Percentiles rank a stretch among this genome's conserved stretches.
Conservation (phyloP, 2,113 vertebrate genomes). For the Malurus cyaneus region DNA sequence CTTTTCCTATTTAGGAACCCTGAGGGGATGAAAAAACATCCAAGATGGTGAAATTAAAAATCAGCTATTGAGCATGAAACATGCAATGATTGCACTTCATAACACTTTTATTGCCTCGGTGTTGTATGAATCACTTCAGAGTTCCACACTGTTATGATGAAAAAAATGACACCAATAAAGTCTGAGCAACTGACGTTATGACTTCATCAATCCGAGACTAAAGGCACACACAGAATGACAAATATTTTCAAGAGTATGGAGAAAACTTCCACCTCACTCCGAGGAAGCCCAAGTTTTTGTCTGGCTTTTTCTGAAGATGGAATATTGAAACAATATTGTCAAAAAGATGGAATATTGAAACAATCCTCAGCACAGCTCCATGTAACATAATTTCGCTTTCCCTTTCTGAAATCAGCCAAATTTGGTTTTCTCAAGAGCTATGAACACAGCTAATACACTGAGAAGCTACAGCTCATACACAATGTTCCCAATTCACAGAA, state of each 20-base stretch:
- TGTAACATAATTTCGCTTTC: not conserved
- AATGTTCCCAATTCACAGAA: not conserved
- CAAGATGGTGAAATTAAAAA: conserved; percentile 68
- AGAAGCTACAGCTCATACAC: not conserved
- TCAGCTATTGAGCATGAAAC: conserved; percentile 66
- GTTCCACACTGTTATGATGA: conserved; percentile 38
- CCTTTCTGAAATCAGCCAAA: not conserved
- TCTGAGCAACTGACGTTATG: conserved; percentile 48
- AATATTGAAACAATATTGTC: not conserved
- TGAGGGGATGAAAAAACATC: conserved; percentile 39
- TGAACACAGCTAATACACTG: not conserved
- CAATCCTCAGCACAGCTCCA: not conserved
- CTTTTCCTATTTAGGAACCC: conserved; percentile 45
- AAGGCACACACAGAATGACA: conserved; percentile 5
- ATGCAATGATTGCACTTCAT: conserved; percentile 59
- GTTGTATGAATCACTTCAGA: conserved; percentile 58
- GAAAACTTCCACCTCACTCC: not conserved
- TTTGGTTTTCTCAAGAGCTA: not conserved
- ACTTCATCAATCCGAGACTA: conserved; percentile 45
- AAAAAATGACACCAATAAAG: conserved; percentile 66
- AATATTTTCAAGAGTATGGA: not conserved
- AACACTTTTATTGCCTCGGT: conserved; percentile 64
- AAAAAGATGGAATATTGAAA: not conserved
- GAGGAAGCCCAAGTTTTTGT: not conserved
- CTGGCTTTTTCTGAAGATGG: not conserved